Percentiles rank a stretch among this genome's conserved stretches.
These are phyloP conservation scores for Enoplolaimus lenunculus DNA, from an alignment of 2,888 invertebrate genomes.

Conservation along the genomic window DNA sequence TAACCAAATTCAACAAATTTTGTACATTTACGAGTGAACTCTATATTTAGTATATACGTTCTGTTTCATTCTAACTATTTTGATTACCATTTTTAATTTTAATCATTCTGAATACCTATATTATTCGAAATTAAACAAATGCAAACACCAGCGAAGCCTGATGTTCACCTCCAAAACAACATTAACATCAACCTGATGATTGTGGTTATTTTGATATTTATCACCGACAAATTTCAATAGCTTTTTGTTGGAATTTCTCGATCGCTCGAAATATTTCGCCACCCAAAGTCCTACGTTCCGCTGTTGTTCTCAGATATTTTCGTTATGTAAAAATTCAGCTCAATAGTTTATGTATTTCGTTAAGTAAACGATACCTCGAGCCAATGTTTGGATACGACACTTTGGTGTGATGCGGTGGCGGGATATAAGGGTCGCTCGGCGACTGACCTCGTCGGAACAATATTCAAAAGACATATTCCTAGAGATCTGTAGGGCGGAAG, in stretches of 20 bases:
- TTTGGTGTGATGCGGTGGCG: too few relatives aligned
- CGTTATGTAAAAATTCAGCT: slow-evolving; percentile 87
- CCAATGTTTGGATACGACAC: too few relatives aligned
- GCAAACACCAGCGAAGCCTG: background rate
- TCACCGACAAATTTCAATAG: background rate
- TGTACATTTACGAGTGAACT: background rate
- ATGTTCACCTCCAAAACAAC: background rate
- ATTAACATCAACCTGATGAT: slow-evolving; percentile 14
- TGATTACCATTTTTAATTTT: slow-evolving; percentile 6
- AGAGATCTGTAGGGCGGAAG: too few relatives aligned
- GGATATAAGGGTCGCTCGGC: too few relatives aligned
- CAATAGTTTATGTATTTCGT: slow-evolving; percentile 91
- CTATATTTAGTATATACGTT: background rate
- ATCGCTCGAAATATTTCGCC: background rate
- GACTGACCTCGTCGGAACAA: too few relatives aligned
- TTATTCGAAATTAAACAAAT: background rate
- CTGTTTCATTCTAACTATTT: slow-evolving; percentile 8
- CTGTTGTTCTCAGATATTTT: slow-evolving; percentile 53
- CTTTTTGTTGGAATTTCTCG: background rate
- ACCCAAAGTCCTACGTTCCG: background rate
- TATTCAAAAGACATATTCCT: too few relatives aligned
- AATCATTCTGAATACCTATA: background rate
- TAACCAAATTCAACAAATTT: too few relatives aligned
- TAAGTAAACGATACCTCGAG: slow-evolving; percentile 86
- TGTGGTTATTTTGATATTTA: slow-evolving; percentile 2